phyloP scores from a whole-genome alignment of 1,140 invertebrate species.

The Conus betulinus region DNA sequence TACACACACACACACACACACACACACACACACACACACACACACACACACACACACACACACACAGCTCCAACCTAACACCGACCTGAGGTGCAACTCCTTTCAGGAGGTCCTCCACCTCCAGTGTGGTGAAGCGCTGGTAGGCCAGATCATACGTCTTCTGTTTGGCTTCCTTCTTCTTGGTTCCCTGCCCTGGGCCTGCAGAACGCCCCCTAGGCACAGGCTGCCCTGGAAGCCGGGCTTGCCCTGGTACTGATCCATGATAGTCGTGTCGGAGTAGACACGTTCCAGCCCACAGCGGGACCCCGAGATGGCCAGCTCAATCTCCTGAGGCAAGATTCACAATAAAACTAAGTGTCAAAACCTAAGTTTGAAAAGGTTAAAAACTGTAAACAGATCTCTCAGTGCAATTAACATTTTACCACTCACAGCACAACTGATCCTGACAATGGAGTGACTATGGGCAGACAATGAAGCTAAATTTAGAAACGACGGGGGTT shows the following conservation, averaged over 20 bases:
- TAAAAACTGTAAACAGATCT: not conserved
- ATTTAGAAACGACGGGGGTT: no score
- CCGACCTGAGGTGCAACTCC: slow-evolving; percentile 37
- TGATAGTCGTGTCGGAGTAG: not conserved
- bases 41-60: not conserved
- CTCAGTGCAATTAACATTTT: no score
- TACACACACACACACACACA: not conserved
- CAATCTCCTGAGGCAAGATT: slow-evolving; percentile 23
- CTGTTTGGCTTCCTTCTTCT: slow-evolving; percentile 49
- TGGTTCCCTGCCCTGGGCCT: not conserved
- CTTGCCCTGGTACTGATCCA: slow-evolving; percentile 5
- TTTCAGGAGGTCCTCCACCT: slow-evolving; percentile 39
- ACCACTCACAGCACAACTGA: no score
- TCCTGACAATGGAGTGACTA: no score
- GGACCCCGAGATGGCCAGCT: slow-evolving; percentile 25
- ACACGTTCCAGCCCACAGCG: slow-evolving; percentile 23
- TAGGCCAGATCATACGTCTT: slow-evolving; percentile 53
- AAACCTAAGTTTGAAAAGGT: not conserved
- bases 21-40: not conserved
- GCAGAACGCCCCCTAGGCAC: slow-evolving; percentile 12
- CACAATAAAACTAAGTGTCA: not conserved
- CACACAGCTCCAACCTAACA: not conserved
- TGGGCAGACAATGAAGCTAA: no score
- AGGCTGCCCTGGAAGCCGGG: slow-evolving; percentile 25
- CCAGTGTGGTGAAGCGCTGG: slow-evolving; percentile 46